These are phyloP conservation scores for Drosophila maculinotata DNA, from an alignment of 2,888 invertebrate species.

Conservation along the genomic window DNA sequence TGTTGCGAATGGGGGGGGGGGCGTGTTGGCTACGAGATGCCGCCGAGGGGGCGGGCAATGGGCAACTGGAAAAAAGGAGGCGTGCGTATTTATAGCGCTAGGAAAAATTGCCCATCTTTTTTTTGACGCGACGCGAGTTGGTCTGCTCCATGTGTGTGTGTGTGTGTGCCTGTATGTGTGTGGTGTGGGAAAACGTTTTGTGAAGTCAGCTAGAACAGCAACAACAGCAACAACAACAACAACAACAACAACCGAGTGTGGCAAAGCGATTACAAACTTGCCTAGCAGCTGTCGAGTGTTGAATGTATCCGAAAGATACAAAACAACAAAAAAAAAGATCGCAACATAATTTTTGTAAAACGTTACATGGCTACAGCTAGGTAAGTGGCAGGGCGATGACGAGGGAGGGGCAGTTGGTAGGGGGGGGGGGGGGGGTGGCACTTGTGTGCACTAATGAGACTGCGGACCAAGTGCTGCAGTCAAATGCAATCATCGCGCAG, in stretches of 20 bases:
- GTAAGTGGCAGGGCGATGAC: not conserved
- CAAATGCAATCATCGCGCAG: slow-evolving; percentile 55
- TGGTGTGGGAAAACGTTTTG: slow-evolving; percentile 70
- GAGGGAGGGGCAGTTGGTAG: not conserved
- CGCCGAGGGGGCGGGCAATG: slow-evolving; percentile 3
- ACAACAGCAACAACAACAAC: slow-evolving; percentile 12
- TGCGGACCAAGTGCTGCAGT: slow-evolving; percentile 40
- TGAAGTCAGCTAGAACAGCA: slow-evolving; percentile 36
- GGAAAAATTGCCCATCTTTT: slow-evolving; percentile 64
- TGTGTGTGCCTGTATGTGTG: slow-evolving; percentile 25
- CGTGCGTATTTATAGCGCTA: slow-evolving; percentile 70
- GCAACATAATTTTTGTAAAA: slow-evolving; percentile 41
- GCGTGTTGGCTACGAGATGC: slow-evolving; percentile 3
- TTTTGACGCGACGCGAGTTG: slow-evolving; percentile 23
- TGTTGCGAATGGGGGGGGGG: slow-evolving; percentile 1
- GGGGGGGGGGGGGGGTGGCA: slow-evolving; percentile 15
- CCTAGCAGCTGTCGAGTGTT: slow-evolving; percentile 62
- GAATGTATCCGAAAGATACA: slow-evolving; percentile 49
- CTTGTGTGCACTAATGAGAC: slow-evolving; percentile 58
- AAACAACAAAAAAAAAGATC: slow-evolving; percentile 18
- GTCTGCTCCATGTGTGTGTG: slow-evolving; percentile 13
- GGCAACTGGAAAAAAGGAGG: slow-evolving; percentile 41
- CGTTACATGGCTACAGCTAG: slow-evolving; percentile 13
- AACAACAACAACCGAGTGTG: slow-evolving; percentile 20
- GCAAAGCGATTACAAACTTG: slow-evolving; percentile 58